Conservation (phyloP, 2,113 vertebrate genomes). For the Todiramphus chloris region DNA sequence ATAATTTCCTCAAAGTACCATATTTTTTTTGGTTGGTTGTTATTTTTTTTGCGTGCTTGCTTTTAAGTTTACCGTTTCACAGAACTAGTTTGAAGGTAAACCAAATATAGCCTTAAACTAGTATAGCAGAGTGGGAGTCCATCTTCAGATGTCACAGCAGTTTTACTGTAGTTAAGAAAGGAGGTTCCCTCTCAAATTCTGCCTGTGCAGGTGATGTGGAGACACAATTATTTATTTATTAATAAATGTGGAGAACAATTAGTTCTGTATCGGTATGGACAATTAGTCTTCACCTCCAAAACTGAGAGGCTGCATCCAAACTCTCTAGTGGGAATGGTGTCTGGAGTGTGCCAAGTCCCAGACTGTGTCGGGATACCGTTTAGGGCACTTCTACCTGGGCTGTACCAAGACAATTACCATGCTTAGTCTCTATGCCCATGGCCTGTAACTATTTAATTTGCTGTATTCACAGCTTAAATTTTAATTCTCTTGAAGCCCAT, state of each 20-base stretch:
- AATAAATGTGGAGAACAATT: neutral
- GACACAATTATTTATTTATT: neutral
- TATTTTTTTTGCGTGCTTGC: neutral
- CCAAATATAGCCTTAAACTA: neutral
- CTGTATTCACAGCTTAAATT: neutral
- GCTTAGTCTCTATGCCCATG: neutral
- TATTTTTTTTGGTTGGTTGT: neutral
- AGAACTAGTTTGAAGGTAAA: neutral
- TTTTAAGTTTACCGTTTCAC: neutral
- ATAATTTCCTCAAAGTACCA: neutral
- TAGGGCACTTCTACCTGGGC: neutral
- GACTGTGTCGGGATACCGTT: neutral
- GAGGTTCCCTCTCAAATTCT: neutral
- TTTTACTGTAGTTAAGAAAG: neutral
- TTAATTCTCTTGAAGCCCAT: neutral
- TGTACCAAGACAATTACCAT: neutral
- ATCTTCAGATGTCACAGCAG: neutral
- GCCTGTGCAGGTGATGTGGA: neutral
- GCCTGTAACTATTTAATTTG: neutral
- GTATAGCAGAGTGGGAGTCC: neutral
- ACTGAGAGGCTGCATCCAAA: neutral
- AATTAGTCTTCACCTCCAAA: neutral
- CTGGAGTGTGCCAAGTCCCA: accelerated
- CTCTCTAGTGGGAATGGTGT: neutral
- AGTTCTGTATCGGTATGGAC: neutral